A percentile compares a stretch with the other conserved stretches of the same genome.
Evolutionary conservation across 1,140 invertebrate genomes (phyloP).

Genomic region (Heterodera schachtii): DNA sequence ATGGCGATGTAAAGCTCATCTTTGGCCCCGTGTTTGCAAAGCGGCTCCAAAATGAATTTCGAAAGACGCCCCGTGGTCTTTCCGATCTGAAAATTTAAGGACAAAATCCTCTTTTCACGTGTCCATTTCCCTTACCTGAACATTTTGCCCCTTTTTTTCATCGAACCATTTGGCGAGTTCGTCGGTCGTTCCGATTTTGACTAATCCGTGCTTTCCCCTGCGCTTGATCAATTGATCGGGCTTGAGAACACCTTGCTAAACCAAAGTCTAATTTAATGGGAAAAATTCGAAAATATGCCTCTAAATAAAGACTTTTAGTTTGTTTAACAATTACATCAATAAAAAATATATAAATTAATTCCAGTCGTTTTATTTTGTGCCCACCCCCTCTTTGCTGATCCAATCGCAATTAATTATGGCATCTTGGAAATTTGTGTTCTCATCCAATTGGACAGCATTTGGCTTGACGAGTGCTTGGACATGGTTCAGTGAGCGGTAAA

Average conservation of each 20-base stretch:
- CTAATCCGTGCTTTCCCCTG: conserved; percentile 91
- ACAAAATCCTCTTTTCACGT: too few relatives aligned
- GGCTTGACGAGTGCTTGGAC: conserved; percentile 75
- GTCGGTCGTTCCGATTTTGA: conserved; percentile 85
- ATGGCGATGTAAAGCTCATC: conserved; percentile 98
- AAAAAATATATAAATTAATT: too few relatives aligned
- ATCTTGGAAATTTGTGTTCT: conserved; percentile 79
- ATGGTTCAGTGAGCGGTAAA: conserved; percentile 79
- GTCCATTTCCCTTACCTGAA: conserved; percentile 70
- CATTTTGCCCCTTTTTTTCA: conserved; percentile 83
- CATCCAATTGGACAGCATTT: conserved; percentile 79
- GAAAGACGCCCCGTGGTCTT: conserved; percentile 82
- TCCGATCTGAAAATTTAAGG: conserved; percentile 72
- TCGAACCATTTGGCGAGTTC: conserved; percentile 83
- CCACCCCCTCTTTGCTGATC: conserved; percentile 73
- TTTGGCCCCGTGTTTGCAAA: conserved; percentile 83
- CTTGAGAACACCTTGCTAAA: conserved; percentile 85
- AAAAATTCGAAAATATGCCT: too few relatives aligned
- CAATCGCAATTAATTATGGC: conserved; percentile 80
- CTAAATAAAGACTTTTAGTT: too few relatives aligned
- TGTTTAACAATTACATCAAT: too few relatives aligned
- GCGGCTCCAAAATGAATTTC: conserved; percentile 95
- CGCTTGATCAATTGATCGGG: conserved; percentile 98
- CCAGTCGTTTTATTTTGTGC: background rate
- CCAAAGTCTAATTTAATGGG: background rate